Percentiles rank a stretch among this genome's conserved stretches.
These are phyloP conservation scores for Diaphora mendica DNA, from an alignment of 2,888 invertebrate species.

Conservation along the genomic window DNA sequence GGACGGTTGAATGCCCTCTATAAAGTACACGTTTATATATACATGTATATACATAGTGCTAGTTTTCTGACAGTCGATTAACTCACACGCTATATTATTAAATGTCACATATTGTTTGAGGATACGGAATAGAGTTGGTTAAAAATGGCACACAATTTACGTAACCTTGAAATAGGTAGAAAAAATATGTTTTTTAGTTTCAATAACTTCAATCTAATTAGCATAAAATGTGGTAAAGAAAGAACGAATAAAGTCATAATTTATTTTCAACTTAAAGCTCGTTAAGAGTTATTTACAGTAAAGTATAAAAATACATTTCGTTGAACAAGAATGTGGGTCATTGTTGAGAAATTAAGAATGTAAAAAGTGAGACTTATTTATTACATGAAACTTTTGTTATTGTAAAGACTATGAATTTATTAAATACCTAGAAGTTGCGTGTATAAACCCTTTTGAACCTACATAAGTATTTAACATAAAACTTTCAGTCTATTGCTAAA, in stretches of 20 bases:
- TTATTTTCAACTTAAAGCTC: neutral
- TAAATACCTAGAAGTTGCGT: neutral
- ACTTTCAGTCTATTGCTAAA: neutral
- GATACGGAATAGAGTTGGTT: constrained; percentile 17
- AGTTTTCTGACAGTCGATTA: neutral
- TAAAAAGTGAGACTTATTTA: neutral
- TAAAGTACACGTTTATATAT: neutral
- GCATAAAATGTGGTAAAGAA: neutral
- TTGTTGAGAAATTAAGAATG: neutral
- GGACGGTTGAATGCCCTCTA: neutral
- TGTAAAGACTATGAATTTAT: neutral
- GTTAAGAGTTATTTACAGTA: neutral
- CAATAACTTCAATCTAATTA: constrained; percentile 26
- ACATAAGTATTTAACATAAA: neutral
- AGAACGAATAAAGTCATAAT: neutral
- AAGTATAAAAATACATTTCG: neutral
- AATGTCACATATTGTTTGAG: constrained; percentile 8
- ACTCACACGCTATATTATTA: constrained; percentile 18
- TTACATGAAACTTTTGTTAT: neutral
- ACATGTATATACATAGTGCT: neutral
- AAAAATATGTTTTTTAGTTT: constrained; percentile 26
- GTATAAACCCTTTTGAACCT: neutral
- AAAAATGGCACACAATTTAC: constrained; percentile 9
- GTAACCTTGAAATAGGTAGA: constrained; percentile 27
- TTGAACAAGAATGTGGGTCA: neutral